These are phyloP conservation scores for Ceraclea dissimilis DNA, from an alignment of 2,888 invertebrate genomes.

Conservation along the genomic window DNA sequence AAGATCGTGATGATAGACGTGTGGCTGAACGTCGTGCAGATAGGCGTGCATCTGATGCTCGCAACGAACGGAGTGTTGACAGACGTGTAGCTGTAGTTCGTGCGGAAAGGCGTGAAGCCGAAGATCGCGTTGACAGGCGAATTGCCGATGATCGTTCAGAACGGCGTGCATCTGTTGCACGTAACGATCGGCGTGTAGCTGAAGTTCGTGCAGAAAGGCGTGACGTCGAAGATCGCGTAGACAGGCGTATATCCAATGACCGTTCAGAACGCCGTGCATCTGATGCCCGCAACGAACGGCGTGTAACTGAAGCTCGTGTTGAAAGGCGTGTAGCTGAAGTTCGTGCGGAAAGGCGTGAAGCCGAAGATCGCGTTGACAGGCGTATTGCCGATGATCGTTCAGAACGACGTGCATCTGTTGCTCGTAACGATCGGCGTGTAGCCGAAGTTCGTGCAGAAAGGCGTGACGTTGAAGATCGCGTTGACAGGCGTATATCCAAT, in stretches of 20 bases:
- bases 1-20: neutral
- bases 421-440: neutral
- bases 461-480: neutral
- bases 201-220: neutral
- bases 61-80: neutral
- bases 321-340: neutral
- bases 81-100: neutral
- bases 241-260: neutral
- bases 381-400: neutral
- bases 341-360: neutral
- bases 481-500: neutral
- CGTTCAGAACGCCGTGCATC: neutral
- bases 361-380: neutral
- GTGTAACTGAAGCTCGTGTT: neutral
- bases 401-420: neutral
- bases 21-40: neutral
- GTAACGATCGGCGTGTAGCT: neutral
- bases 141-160: neutral
- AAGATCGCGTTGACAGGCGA: neutral
- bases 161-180: neutral
- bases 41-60: neutral
- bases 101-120: neutral
- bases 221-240: neutral
- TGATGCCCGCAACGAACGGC: neutral
- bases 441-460: neutral